A percentile compares a stretch with the other conserved stretches of the same genome.
These are phyloP conservation scores for Eubasilissa regina DNA, from an alignment of 1,140 invertebrate genomes.

Conservation along the genomic window DNA sequence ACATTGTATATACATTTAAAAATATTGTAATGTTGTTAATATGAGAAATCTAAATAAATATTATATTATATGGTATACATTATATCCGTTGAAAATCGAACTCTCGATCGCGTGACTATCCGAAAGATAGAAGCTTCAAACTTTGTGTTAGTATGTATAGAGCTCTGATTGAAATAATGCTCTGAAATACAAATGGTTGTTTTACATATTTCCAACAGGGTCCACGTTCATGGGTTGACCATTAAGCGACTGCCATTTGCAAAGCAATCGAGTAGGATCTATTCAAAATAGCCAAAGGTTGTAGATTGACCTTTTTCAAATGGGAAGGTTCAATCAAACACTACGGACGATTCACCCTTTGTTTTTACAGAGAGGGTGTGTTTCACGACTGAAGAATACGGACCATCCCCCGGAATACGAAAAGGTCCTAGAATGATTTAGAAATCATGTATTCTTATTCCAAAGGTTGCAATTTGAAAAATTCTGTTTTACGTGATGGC, in stretches of 20 bases:
- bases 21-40: too few relatives aligned
- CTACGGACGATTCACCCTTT: slow-evolving; percentile 10
- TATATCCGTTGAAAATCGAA: too few relatives aligned
- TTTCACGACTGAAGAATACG: background rate
- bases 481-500: too few relatives aligned
- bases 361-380: slow-evolving; percentile 27
- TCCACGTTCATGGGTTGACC: slow-evolving; percentile 15
- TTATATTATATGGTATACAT: too few relatives aligned
- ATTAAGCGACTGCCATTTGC: slow-evolving; percentile 31
- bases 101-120: too few relatives aligned
- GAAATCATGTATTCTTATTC: slow-evolving; percentile 11
- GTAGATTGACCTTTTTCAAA: slow-evolving; percentile 27
- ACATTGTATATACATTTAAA: too few relatives aligned
- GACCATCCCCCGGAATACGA: background rate
- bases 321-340: slow-evolving; percentile 43
- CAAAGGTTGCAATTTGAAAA: too few relatives aligned
- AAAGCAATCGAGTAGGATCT: slow-evolving; percentile 34
- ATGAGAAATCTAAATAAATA: too few relatives aligned
- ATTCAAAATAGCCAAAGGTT: slow-evolving; percentile 42
- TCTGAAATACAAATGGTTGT: too few relatives aligned
- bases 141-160: too few relatives aligned
- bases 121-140: too few relatives aligned
- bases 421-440: slow-evolving; percentile 2
- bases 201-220: slow-evolving; percentile 3
- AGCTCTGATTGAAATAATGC: too few relatives aligned